Percentiles rank a stretch among this genome's conserved stretches.
Evolutionary conservation across 2,888 invertebrate species (phyloP).

Genomic region (Andrena bucephala): DNA sequence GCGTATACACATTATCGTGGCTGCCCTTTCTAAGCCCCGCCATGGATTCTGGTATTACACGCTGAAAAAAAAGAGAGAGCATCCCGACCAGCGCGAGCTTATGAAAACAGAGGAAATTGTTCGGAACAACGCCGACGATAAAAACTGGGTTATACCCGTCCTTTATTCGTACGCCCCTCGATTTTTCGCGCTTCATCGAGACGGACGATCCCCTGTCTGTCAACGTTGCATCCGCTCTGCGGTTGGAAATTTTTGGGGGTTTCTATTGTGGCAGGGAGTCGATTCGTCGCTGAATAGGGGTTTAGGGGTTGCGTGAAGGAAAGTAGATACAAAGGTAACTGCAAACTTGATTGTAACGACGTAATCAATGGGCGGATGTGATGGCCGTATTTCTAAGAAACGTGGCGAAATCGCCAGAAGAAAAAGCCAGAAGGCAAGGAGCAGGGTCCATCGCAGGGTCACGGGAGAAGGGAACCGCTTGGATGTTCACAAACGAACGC

Average conservation of each 20-base stretch:
- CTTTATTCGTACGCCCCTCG: slow-evolving; percentile 1
- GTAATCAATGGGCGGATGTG: too few relatives aligned
- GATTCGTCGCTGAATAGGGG: background rate
- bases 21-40: slow-evolving; percentile 26
- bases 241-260: background rate
- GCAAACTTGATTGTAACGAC: too few relatives aligned
- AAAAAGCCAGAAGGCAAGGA: background rate
- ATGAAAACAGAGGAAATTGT: slow-evolving; percentile 32
- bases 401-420: background rate
- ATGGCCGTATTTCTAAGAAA: too few relatives aligned
- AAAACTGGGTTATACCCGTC: slow-evolving; percentile 18
- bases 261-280: background rate
- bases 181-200: slow-evolving; percentile 8
- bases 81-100: slow-evolving; percentile 12
- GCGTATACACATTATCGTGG: slow-evolving; percentile 51
- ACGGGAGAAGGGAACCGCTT: background rate
- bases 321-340: too few relatives aligned
- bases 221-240: background rate
- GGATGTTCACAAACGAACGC: slow-evolving; percentile 42
- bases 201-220: background rate
- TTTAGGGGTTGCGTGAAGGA: background rate
- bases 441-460: background rate
- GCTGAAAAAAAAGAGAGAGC: background rate
- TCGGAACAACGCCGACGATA: slow-evolving; percentile 21
- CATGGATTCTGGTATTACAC: slow-evolving; percentile 52